A percentile compares a stretch with the other conserved stretches of the same genome.
These are phyloP conservation scores for Nasonia vitripennis DNA, from an alignment of 1,140 invertebrate species.

Conservation along the genomic window DNA sequence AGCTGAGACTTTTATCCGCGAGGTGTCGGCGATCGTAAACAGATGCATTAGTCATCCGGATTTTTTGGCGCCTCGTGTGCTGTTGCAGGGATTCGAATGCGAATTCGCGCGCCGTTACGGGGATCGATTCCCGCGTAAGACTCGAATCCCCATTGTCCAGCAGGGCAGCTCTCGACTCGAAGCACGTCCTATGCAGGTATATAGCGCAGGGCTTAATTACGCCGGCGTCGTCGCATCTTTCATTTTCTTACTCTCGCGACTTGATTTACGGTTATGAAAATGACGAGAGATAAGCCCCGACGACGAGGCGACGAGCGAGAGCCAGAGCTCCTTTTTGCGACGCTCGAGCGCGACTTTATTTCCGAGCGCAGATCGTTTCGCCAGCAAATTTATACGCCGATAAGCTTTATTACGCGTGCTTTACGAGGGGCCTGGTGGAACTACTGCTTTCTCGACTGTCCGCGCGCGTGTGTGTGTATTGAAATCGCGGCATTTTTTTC, in stretches of 20 bases:
- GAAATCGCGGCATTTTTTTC: not conserved
- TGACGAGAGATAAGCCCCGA: slow-evolving; percentile 34
- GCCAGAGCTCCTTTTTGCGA: not conserved
- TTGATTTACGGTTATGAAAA: slow-evolving; percentile 49
- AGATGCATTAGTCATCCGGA: not conserved
- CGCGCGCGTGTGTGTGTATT: not conserved
- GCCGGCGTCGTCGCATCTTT: slow-evolving; percentile 34
- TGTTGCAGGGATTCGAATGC: not conserved
- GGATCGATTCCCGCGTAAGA: not conserved
- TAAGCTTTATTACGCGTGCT: slow-evolving; percentile 30
- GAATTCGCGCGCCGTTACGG: not conserved
- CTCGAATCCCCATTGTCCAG: slow-evolving; percentile 1
- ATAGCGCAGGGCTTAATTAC: not conserved
- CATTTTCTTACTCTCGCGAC: slow-evolving; percentile 35
- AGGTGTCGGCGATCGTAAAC: not conserved
- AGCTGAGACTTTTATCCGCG: not conserved
- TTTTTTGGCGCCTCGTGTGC: not conserved
- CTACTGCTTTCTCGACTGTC: not conserved
- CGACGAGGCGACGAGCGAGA: too few species aligned
- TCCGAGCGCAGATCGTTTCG: slow-evolving; percentile 2
- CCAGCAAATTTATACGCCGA: slow-evolving; percentile 28
- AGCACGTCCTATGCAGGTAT: not conserved
- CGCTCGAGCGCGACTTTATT: slow-evolving; percentile 2
- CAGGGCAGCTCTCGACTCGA: too few species aligned
- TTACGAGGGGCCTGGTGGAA: not conserved